phyloP scores from a whole-genome alignment of 2,113 vertebrate genomes.

The Semnopithecus entellus region DNA sequence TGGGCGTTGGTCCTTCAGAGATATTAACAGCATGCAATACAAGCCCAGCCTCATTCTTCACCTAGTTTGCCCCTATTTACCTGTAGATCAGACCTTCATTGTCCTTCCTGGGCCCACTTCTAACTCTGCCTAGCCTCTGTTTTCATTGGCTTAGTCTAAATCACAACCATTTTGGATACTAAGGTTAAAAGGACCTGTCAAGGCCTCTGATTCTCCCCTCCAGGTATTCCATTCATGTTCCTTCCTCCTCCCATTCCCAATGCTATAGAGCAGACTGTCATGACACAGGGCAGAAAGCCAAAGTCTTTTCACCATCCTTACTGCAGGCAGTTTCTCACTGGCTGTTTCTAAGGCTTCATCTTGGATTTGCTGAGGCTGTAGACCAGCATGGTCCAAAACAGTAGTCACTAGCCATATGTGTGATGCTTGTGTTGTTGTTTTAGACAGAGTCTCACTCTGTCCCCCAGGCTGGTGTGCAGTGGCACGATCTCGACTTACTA shows the following conservation, averaged over 20 bases:
- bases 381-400: not conserved
- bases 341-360: not conserved
- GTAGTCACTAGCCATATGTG: not conserved
- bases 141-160: not conserved
- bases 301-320: not conserved
- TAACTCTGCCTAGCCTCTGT: not conserved
- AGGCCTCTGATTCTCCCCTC: not conserved
- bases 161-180: not conserved
- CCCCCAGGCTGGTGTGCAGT: too few relatives aligned
- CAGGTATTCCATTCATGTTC: rapidly evolving
- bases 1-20: not conserved
- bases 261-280: not conserved
- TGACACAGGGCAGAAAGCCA: not conserved
- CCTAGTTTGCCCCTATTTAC: not conserved
- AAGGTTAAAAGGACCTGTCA: not conserved
- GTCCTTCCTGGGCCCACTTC: not conserved
- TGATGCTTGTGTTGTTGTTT: not conserved
- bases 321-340: not conserved
- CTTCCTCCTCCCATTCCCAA: too few relatives aligned
- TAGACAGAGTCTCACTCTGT: too few relatives aligned
- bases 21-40: not conserved
- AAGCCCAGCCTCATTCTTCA: not conserved
- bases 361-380: not conserved
- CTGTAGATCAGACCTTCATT: not conserved
- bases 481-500: too few relatives aligned